These are phyloP conservation scores for Dryobates pubescens DNA, from an alignment of 2,797 vertebrate species.

Conservation along the genomic window DNA sequence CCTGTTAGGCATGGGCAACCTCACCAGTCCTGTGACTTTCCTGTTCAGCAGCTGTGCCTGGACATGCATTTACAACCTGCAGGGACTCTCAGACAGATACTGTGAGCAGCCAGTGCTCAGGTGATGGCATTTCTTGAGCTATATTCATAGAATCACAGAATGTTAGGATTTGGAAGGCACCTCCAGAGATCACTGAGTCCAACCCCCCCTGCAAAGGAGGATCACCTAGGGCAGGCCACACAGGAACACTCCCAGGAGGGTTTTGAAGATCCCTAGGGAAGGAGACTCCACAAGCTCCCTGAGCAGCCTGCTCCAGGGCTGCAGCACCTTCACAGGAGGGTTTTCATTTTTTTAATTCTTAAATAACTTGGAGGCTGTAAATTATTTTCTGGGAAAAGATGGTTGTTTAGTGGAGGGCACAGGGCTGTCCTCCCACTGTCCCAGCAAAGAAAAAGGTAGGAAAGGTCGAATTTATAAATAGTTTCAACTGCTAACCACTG, in stretches of 20 bases:
- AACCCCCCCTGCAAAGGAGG: too few species aligned
- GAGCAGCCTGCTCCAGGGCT: too few species aligned
- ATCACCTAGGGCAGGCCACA: too few species aligned
- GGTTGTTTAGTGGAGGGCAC: neutral
- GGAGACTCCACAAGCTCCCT: too few species aligned
- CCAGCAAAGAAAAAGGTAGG: neutral
- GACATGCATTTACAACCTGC: neutral
- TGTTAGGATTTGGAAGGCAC: too few species aligned
- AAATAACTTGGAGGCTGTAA: neutral
- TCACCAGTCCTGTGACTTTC: neutral
- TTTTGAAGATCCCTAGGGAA: too few species aligned
- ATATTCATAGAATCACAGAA: too few species aligned
- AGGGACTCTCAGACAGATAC: neutral
- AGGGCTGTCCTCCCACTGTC: neutral
- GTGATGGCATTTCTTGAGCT: neutral
- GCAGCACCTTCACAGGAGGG: too few species aligned
- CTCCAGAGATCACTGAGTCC: too few species aligned
- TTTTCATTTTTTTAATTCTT: neutral
- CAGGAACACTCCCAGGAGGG: too few species aligned
- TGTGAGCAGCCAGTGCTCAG: rapidly evolving
- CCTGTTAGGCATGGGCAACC: neutral
- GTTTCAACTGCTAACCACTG: neutral
- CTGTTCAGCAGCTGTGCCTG: neutral
- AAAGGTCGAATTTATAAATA: neutral
- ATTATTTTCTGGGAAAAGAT: neutral